phyloP scores from a whole-genome alignment of 2,888 invertebrate genomes.

The Quadroppia sp. region DNA sequence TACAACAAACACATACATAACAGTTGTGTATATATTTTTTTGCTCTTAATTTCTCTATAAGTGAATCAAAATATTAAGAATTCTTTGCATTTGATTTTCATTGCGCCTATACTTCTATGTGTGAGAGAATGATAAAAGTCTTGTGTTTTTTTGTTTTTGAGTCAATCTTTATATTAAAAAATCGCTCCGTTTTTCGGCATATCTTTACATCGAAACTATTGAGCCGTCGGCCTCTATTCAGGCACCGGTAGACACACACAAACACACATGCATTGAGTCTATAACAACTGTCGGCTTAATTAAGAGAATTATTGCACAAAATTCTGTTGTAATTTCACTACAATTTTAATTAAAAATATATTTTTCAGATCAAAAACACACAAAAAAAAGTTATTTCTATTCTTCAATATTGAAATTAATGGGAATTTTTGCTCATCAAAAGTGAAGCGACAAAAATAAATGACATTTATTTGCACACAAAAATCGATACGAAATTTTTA shows the following conservation, averaged over 20 bases:
- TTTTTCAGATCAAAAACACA: no score
- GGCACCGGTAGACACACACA: background rate
- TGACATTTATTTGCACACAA: no score
- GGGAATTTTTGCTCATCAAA: no score
- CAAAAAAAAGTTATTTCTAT: no score
- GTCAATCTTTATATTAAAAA: background rate
- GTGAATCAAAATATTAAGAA: background rate
- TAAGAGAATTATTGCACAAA: background rate
- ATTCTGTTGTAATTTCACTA: background rate
- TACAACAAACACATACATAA: no score
- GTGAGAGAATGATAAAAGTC: no score
- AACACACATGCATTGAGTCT: background rate
- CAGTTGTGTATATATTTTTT: slow-evolving; percentile 16
- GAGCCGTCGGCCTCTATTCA: background rate
- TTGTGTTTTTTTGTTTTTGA: no score
- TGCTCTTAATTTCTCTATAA: slow-evolving; percentile 5
- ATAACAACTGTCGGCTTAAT: background rate
- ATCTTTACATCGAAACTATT: background rate
- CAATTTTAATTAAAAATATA: slow-evolving; percentile 1
- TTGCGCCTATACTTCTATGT: no score
- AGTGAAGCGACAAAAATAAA: no score
- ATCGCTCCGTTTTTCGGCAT: background rate
- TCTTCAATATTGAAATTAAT: no score
- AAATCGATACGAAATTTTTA: no score
- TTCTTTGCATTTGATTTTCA: background rate